These are phyloP conservation scores for Platypus cylindrus DNA, from an alignment of 2,888 invertebrate species.

Conservation along the genomic window DNA sequence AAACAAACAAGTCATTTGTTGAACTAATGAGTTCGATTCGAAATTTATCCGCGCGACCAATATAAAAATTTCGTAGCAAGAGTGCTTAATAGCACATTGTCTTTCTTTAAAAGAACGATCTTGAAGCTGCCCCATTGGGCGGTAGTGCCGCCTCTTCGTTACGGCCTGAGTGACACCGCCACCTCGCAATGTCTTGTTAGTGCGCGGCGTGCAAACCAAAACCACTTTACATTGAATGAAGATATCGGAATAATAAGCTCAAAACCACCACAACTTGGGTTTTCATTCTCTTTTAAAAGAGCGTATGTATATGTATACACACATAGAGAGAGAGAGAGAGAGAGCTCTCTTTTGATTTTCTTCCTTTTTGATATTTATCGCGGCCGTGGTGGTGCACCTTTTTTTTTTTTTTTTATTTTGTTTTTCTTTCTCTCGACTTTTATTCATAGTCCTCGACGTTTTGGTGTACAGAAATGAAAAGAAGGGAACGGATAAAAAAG, in stretches of 20 bases:
- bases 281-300: too few species aligned
- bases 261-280: too few species aligned
- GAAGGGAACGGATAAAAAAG: too few species aligned
- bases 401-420: slow-evolving; percentile 21
- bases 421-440: too few species aligned
- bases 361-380: too few species aligned
- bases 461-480: too few species aligned
- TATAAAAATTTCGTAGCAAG: slow-evolving; percentile 15
- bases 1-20: slow-evolving; percentile 16
- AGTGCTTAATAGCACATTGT: slow-evolving; percentile 44
- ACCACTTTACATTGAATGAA: slow-evolving; percentile 38
- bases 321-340: too few species aligned
- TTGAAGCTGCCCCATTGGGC: slow-evolving; percentile 27
- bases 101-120: slow-evolving; percentile 36
- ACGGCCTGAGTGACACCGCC: slow-evolving; percentile 35
- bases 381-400: too few species aligned
- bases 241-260: slow-evolving; percentile 36
- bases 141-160: slow-evolving; percentile 32
- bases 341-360: too few species aligned
- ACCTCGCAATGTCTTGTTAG: slow-evolving; percentile 38
- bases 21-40: slow-evolving; percentile 15
- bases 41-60: slow-evolving; percentile 13
- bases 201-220: slow-evolving; percentile 26
- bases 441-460: too few species aligned
- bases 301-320: too few species aligned